These are phyloP conservation scores for Sebastes minor DNA, from an alignment of 2,797 vertebrate genomes.

Conservation along the genomic window DNA sequence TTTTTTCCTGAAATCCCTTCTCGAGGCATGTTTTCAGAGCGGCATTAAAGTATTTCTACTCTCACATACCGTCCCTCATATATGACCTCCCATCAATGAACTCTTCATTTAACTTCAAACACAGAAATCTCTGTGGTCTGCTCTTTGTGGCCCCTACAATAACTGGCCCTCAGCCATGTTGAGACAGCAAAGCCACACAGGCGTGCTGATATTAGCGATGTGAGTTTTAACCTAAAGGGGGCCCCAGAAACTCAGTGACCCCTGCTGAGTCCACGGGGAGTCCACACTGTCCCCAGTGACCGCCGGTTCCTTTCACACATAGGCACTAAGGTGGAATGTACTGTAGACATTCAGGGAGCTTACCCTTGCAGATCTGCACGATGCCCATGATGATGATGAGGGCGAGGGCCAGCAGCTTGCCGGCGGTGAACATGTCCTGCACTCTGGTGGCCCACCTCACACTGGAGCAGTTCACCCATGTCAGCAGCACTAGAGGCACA, in stretches of 20 bases:
- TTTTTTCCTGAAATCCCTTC: conserved; percentile 11
- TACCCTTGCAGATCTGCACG: conserved; percentile 95
- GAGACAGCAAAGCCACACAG: conserved; percentile 60
- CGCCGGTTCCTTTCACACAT: background rate
- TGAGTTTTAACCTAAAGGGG: conserved; percentile 53
- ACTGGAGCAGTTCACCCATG: conserved; percentile 94
- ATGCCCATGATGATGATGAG: conserved; percentile 95
- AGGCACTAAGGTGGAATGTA: background rate
- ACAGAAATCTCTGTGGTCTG: conserved; percentile 33
- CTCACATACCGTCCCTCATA: background rate
- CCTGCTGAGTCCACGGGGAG: conserved; percentile 8
- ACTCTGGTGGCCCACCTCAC: conserved; percentile 94
- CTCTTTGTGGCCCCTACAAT: conserved; percentile 48
- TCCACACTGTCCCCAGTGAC: conserved; percentile 26
- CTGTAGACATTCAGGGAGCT: conserved; percentile 6
- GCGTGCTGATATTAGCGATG: conserved; percentile 59
- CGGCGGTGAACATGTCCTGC: conserved; percentile 93
- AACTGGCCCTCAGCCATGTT: conserved; percentile 65
- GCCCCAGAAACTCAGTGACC: conserved; percentile 63
- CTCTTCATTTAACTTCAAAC: conserved; percentile 40
- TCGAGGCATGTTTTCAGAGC: background rate
- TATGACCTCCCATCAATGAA: conserved; percentile 4
- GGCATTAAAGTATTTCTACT: conserved; percentile 4
- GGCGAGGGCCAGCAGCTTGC: conserved; percentile 90
- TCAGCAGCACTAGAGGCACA: conserved; percentile 83